Evolutionary conservation across 2,113 vertebrate species (phyloP), one percentile per base, ranked within the genome.

Genomic region (Montifringilla adamsi): DNA sequence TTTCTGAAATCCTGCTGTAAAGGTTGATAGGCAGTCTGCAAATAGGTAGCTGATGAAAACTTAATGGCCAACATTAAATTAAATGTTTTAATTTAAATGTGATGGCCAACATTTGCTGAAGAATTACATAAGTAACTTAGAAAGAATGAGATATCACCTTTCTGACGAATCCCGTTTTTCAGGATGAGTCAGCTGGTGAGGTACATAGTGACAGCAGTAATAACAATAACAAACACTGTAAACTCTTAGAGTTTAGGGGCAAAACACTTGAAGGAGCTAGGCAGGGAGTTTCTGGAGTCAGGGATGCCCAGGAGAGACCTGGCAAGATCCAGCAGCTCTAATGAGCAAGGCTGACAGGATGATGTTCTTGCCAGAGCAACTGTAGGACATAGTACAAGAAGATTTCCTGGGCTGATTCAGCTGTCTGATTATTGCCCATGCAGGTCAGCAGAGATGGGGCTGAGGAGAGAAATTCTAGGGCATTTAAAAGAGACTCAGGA

Each of bases 381-480:
- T 0, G 0, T n/a, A 13, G 30, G 16, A n/a, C 7, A 39, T 13
- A 47, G 12, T 52, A 62, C 15, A 53, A n/a, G 12, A 50, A n/a
- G 30, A 30, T 46, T 49, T 56, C 21, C 14, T 35, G 30, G 30
- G 37, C 43, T 58, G 26, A 56, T 56, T 64, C 31, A 63, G 20
- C 10, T 19, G 15, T 62, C 16, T 63, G 16, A 31, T 49, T 43
- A 27, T 35, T 49, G 43, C 2, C 43, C 17, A 64, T 0, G 1
- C 14, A 56, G 30, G 18, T 64, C 35, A 80, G 18, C 17, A 64
- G 17, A 31, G 11, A 23, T 33, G 13, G 73, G 4, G 31, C 6
- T 49, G 43, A 72, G 50, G 17, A 63, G 17, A 19, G 26, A 80
- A 58, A 64, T 43, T 56, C 9, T 31, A 43, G 35, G 14, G 21